Percentiles rank a stretch among this genome's conserved stretches.
Conservation (phyloP, 2,888 invertebrate genomes). For the Neoitamus cyanurus region DNA sequence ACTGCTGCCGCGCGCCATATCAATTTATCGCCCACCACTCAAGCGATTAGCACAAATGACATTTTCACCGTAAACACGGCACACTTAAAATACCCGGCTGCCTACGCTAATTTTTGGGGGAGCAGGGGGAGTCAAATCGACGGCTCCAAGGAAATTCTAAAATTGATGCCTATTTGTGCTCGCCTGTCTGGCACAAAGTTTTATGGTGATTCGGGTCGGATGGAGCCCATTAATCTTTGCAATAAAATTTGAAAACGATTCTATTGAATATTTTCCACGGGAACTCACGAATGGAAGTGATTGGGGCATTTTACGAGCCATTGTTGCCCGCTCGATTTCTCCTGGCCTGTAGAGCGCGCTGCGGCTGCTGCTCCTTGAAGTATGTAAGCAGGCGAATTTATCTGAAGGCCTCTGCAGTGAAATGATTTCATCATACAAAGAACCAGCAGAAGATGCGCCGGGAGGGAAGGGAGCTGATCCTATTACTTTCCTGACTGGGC, state of each 20-base stretch:
- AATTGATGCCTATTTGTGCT: neutral
- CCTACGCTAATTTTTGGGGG: neutral
- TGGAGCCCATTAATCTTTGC: neutral
- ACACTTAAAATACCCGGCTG: neutral
- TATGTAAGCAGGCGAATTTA: neutral
- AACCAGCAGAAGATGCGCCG: neutral
- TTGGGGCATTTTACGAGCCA: neutral
- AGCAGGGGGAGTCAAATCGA: neutral
- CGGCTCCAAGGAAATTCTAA: neutral
- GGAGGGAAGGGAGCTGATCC: neutral
- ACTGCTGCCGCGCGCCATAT: neutral
- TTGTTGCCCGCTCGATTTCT: neutral
- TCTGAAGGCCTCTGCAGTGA: neutral
- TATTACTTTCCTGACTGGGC: neutral
- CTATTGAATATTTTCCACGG: neutral
- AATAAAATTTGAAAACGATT: neutral
- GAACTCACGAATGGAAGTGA: neutral
- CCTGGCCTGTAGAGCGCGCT: neutral
- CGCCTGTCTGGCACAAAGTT: neutral
- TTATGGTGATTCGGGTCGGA: neutral
- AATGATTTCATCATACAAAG: neutral
- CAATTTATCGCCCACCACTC: neutral
- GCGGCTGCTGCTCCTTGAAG: neutral
- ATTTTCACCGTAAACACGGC: neutral
- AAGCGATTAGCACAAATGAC: neutral